Evolutionary conservation across 37 sponge, comb jelly and placozoan species (phyloP).

Genomic region (Amphimedon queenslandica): DNA sequence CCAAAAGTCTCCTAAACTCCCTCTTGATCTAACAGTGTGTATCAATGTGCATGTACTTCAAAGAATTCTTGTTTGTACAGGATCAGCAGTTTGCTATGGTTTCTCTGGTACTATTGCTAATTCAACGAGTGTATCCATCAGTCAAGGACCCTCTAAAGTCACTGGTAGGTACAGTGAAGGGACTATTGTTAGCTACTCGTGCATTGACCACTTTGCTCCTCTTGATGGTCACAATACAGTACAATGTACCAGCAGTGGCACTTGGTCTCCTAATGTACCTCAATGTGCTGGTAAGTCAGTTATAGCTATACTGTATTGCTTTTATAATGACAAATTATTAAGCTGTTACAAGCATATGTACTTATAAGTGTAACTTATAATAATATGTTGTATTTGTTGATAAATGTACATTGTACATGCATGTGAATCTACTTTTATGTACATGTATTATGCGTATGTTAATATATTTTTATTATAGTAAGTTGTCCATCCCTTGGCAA

Average conservation of each 20-base stretch:
- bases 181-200: slow-evolving; percentile 7
- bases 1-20: too few species aligned
- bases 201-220: slow-evolving; percentile 3
- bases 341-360: too few species aligned
- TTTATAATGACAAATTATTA: too few species aligned
- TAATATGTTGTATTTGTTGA: too few species aligned
- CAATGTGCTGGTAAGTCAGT: slow-evolving; percentile 28
- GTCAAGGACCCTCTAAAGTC: background rate
- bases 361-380: too few species aligned
- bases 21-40: too few species aligned
- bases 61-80: too few species aligned
- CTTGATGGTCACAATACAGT: background rate
- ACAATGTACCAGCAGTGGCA: slow-evolving; percentile 10
- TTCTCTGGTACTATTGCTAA: background rate
- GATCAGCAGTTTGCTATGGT: slow-evolving; percentile 13
- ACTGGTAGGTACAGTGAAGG: slow-evolving; percentile 12
- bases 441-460: too few species aligned
- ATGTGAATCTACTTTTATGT: too few species aligned
- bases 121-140: background rate
- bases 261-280: slow-evolving; percentile 20
- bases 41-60: too few species aligned
- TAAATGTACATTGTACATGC: too few species aligned
- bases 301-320: too few species aligned
- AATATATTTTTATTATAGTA: background rate
- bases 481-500: background rate